Conservation (phyloP, 2,888 invertebrate genomes). For the Drosophila austrosaltans region DNA sequence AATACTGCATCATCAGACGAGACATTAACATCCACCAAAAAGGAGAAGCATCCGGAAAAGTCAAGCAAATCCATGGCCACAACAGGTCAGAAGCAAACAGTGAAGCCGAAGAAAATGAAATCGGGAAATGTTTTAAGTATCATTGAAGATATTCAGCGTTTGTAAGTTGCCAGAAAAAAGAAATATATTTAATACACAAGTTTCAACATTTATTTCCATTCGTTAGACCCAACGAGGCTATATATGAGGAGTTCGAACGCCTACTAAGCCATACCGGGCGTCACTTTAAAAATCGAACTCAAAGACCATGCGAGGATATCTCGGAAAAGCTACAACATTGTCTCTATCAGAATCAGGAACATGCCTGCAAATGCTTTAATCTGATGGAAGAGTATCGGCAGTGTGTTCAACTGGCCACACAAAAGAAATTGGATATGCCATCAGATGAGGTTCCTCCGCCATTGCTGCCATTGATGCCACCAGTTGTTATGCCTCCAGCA, state of each 20-base stretch:
- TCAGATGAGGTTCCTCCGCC: conserved; percentile 25
- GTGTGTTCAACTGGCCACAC: conserved; percentile 50
- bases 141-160: conserved; percentile 59
- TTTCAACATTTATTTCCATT: no score
- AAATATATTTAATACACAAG: no score
- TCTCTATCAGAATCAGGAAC: conserved; percentile 34
- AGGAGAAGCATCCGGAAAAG: not conserved
- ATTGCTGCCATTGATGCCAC: conserved; percentile 13
- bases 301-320: conserved; percentile 44
- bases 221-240: conserved; percentile 51
- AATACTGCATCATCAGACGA: no score
- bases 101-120: conserved; percentile 17
- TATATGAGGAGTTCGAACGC: conserved; percentile 57
- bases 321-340: conserved; percentile 44
- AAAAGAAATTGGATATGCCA: conserved; percentile 43
- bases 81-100: not conserved
- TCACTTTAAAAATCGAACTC: conserved; percentile 23
- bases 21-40: not conserved
- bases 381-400: conserved; percentile 54
- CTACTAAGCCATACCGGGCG: conserved; percentile 32
- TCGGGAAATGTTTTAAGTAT: conserved; percentile 34
- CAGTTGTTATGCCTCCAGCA: not conserved
- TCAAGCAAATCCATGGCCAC: not conserved
- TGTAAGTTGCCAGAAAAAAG: conserved; percentile 43
- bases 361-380: conserved; percentile 50